Evolutionary conservation across 1,140 invertebrate species (phyloP).

Genomic region (Harlomillsia oculata): DNA sequence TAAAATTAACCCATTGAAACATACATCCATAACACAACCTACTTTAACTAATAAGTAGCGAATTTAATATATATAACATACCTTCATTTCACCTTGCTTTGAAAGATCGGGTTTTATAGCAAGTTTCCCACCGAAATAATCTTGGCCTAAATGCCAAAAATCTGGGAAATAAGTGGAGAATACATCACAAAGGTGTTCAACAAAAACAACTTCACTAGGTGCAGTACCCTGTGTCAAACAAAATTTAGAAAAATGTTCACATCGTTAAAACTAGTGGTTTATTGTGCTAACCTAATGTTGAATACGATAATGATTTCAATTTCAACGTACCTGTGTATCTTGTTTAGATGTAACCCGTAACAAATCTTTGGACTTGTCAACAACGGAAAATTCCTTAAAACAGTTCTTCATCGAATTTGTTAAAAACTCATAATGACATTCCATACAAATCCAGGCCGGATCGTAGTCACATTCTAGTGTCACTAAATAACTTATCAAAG

Average conservation of each 20-base stretch:
- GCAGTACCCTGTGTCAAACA: not conserved
- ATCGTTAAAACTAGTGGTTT: not conserved
- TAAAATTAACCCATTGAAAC: conserved; percentile 2
- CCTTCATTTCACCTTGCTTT: conserved; percentile 62
- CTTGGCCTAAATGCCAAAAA: conserved; percentile 78
- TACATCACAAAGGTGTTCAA: conserved; percentile 61
- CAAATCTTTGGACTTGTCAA: conserved; percentile 24
- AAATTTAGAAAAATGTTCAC: not conserved
- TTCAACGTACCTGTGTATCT: conserved; percentile 9
- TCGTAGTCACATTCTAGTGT: conserved; percentile 64
- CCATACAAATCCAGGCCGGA: conserved; percentile 85
- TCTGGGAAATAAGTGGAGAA: conserved; percentile 64
- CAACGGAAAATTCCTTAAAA: conserved; percentile 27
- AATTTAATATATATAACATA: too few relatives aligned
- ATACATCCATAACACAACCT: too few relatives aligned
- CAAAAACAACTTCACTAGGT: conserved; percentile 52
- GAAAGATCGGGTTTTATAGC: conserved; percentile 57
- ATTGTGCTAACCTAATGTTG: not conserved
- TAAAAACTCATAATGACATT: conserved; percentile 56
- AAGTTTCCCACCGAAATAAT: conserved; percentile 77
- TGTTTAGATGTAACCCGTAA: conserved; percentile 28
- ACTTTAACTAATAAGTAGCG: too few relatives aligned
- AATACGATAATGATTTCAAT: not conserved
- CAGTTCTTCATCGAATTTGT: conserved; percentile 34
- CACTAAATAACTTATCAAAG: conserved; percentile 67